Evolutionary conservation across 2,113 vertebrate species (phyloP).

Genomic region (Tympanuchus pallidicinctus): DNA sequence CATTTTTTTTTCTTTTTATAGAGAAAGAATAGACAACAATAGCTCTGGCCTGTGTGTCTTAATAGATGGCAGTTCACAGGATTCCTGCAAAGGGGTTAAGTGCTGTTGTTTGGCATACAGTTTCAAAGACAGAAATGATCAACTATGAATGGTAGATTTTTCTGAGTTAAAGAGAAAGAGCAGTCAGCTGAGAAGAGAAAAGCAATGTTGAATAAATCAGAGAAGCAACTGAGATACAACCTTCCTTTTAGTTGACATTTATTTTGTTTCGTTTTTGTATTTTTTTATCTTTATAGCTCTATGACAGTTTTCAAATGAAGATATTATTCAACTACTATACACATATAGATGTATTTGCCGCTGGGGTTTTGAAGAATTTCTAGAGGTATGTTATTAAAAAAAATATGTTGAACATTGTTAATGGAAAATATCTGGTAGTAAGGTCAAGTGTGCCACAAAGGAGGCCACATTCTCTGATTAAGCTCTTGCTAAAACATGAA

Average conservation of each 20-base stretch:
- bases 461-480: neutral
- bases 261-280: neutral
- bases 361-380: conserved; percentile 24
- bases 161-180: neutral
- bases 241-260: neutral
- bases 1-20: neutral
- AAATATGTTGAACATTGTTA: conserved; percentile 5
- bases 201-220: neutral
- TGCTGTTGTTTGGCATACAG: neutral
- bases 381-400: neutral
- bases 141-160: neutral
- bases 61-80: neutral
- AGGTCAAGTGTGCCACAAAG: conserved; percentile 25
- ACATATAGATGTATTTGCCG: conserved; percentile 15
- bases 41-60: neutral
- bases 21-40: neutral
- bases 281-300: neutral
- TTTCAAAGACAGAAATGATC: conserved; percentile 3
- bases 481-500: neutral
- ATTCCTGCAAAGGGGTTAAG: neutral
- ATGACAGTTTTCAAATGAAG: conserved; percentile 28
- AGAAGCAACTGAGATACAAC: neutral
- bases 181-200: neutral
- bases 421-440: conserved; percentile 11
- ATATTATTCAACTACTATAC: neutral